Evolutionary conservation across 2,888 invertebrate species (phyloP).

Genomic region (Copidosoma aretas): DNA sequence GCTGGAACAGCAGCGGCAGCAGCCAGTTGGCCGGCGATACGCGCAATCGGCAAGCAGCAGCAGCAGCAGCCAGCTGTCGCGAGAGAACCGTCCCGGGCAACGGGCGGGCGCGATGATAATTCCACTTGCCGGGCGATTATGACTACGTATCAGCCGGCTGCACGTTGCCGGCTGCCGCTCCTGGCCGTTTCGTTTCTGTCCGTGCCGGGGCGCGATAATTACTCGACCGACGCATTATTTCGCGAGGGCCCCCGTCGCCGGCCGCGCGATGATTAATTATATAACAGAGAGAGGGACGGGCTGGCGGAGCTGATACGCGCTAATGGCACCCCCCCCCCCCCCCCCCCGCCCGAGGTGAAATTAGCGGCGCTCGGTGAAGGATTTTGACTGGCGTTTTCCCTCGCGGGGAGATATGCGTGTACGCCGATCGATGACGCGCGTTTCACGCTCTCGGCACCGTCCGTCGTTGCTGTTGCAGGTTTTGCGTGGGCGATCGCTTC

Average conservation of each 20-base stretch:
- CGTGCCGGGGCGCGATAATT: slow-evolving; percentile 51
- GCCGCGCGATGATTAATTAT: slow-evolving; percentile 46
- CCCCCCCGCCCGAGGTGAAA: not conserved
- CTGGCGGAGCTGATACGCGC: not conserved
- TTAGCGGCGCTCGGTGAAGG: not conserved
- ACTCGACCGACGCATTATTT: slow-evolving; percentile 52
- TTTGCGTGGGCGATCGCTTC: slow-evolving; percentile 96
- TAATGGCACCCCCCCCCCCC: not conserved
- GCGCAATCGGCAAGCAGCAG: not conserved
- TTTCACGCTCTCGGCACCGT: too few relatives aligned
- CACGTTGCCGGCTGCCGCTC: slow-evolving; percentile 43
- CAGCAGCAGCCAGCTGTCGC: not conserved
- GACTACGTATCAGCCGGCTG: slow-evolving; percentile 58
- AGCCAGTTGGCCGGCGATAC: not conserved
- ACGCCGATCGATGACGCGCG: not conserved
- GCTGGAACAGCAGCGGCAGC: not conserved
- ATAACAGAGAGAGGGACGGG: slow-evolving; percentile 18
- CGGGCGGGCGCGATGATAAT: slow-evolving; percentile 57
- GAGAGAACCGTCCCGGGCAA: not conserved
- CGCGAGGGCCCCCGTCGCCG: slow-evolving; percentile 18
- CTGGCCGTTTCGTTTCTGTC: slow-evolving; percentile 17
- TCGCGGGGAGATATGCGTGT: not conserved
- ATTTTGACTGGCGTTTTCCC: too few relatives aligned
- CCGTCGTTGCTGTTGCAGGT: slow-evolving; percentile 68
- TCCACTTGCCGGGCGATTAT: slow-evolving; percentile 61